Evolutionary conservation across 1,140 invertebrate species (phyloP).

Genomic region (Muscidifurax raptorellus): DNA sequence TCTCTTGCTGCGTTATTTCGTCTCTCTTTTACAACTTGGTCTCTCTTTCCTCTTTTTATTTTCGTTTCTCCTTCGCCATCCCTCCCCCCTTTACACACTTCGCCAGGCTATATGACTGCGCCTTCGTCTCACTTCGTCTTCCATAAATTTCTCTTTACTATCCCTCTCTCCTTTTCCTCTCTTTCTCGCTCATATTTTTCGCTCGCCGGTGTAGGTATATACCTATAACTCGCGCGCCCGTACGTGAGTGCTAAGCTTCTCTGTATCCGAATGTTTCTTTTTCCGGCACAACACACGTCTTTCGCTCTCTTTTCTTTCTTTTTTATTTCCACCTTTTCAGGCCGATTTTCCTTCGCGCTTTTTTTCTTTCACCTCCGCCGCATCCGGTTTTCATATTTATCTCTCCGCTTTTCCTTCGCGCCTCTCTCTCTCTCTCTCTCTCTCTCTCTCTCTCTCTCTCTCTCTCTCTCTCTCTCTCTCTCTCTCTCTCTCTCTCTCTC

Average conservation of each 20-base stretch:
- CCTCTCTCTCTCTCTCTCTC: no score
- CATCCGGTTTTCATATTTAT: slow-evolving; percentile 31
- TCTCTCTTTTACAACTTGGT: background rate
- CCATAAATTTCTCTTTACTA: slow-evolving; percentile 52
- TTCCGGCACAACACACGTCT: background rate
- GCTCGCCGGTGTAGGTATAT: slow-evolving; percentile 15
- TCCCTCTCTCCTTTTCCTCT: slow-evolving; percentile 38
- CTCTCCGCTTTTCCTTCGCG: background rate
- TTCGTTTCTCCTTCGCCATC: slow-evolving; percentile 5
- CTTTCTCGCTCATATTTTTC: slow-evolving; percentile 51
- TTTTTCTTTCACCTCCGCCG: background rate
- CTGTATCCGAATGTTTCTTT: slow-evolving; percentile 26
- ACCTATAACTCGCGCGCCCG: slow-evolving; percentile 52
- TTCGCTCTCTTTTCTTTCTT: background rate
- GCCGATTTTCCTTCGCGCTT: background rate
- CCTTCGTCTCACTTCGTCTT: slow-evolving; percentile 49
- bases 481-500: no score
- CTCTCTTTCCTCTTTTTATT: background rate
- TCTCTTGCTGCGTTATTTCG: background rate
- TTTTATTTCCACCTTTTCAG: background rate
- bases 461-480: no score
- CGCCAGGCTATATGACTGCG: slow-evolving; percentile 34
- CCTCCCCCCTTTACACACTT: background rate
- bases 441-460: no score
- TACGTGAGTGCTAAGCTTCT: slow-evolving; percentile 11